Base-by-base conservation (phyloP, 2,888 invertebrate species). In the Craniophora ligustri region DNA sequence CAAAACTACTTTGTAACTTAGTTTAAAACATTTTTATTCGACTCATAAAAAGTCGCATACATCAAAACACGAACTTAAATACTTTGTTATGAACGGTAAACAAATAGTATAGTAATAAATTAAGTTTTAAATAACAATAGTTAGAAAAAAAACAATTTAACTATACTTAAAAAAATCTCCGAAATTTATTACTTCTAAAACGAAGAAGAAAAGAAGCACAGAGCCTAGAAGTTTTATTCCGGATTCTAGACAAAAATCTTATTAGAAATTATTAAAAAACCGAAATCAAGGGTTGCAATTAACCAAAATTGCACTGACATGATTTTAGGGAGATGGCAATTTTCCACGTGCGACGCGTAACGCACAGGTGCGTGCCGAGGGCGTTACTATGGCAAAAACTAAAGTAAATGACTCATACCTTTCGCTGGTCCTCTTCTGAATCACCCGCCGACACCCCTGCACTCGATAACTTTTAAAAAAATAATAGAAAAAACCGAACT, bases 381-480 rank as follows among this genome's bases (percentile, higher is more conserved):
- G 92, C 75, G 92, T 92, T 92, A 88, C 92, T 92, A 92, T 92
- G 91, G 87, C 82, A 79, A 90, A 84, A 76, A 80, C 80, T 69
- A 77, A 59, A 59, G 51, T 40, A 77, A 82, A 75, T 91, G 92
- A 91, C 83, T 92, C 92, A 87, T 86, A 91, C 92, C 91, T 91
- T 78, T 61, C 75, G 66, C 80, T 84, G 86, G 78, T 88, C 85
- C 87, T 83, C 85, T 82, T 87, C 86, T 91, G 88, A 88, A 82
- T 91, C 88, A 87, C 85, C 88, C 88, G 78, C 76, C 86, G 86
- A 81, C 89, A 89, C 90, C 90, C 89, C 89, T 82, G 72, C 81
- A 75, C 80, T 72, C 67, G 62, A 60, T 46, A 73, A 64, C 59
- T 70, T 64, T 5, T 38, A 46, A 67, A 68, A 51, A 51, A 57